Percentiles rank a stretch among this genome's conserved stretches.
phyloP scores from a whole-genome alignment of 2,113 vertebrate genomes.

The Oryzias javanicus region DNA sequence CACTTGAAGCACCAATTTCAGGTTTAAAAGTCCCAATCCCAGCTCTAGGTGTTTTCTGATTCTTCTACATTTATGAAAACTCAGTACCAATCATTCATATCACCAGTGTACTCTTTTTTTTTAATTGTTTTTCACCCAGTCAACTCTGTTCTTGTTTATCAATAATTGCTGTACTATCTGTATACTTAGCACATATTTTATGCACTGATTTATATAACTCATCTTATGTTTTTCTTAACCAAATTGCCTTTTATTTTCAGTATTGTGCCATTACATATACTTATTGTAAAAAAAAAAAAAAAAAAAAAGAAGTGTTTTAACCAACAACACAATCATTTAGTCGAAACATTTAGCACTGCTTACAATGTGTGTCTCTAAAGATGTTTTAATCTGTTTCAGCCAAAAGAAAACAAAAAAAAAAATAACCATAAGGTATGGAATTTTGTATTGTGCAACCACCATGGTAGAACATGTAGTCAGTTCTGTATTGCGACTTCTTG shows the following conservation, averaged over 20 bases:
- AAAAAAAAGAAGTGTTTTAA: slow-evolving; percentile 33
- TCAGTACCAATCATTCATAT: neutral
- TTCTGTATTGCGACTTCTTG: slow-evolving; percentile 44
- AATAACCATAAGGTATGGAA: slow-evolving; percentile 13
- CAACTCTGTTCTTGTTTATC: slow-evolving; percentile 34
- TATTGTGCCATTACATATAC: slow-evolving; percentile 8
- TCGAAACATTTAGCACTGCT: slow-evolving; percentile 34
- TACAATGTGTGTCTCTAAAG: slow-evolving; percentile 30
- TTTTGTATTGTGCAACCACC: slow-evolving; percentile 60
- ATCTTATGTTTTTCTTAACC: slow-evolving; percentile 17
- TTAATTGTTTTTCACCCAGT: slow-evolving; percentile 22
- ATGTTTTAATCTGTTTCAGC: slow-evolving; percentile 40
- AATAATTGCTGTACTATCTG: slow-evolving; percentile 28
- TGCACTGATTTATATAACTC: slow-evolving; percentile 7
- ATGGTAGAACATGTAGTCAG: slow-evolving; percentile 43
- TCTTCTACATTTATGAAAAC: slow-evolving; percentile 15
- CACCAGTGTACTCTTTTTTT: slow-evolving; percentile 7
- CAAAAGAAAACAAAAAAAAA: slow-evolving; percentile 33
- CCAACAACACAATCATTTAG: slow-evolving; percentile 5
- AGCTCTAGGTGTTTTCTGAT: slow-evolving; percentile 21
- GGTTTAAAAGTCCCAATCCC: slow-evolving; percentile 18
- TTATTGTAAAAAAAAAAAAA: slow-evolving; percentile 34
- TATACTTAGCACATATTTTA: slow-evolving; percentile 17
- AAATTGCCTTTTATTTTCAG: slow-evolving; percentile 26
- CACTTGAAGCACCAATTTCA: slow-evolving; percentile 9